phyloP scores from a whole-genome alignment of 2,797 vertebrate species.

The Syndactyla subalaris region DNA sequence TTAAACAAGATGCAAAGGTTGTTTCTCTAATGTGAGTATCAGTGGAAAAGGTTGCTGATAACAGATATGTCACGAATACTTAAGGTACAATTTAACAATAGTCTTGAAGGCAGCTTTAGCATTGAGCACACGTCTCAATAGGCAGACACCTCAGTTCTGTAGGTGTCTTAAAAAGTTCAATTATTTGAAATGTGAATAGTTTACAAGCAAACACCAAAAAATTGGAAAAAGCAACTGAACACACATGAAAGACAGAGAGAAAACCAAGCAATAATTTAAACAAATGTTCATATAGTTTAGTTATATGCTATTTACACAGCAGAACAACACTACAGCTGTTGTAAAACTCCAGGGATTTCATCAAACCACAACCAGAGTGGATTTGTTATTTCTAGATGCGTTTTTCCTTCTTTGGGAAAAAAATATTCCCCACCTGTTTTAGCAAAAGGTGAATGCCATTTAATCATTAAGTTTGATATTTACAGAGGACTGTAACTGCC shows the following conservation, averaged over 20 bases:
- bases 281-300: background rate
- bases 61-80: background rate
- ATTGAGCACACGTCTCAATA: background rate
- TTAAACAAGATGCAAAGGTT: background rate
- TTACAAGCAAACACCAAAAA: background rate
- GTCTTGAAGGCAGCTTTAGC: background rate
- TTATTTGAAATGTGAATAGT: background rate
- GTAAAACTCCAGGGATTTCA: background rate
- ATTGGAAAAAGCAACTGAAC: background rate
- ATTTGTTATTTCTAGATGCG: background rate
- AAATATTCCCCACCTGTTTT: background rate
- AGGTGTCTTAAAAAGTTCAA: background rate
- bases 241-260: background rate
- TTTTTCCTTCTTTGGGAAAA: background rate
- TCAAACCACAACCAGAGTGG: background rate
- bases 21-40: background rate
- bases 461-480: slow-evolving; percentile 21
- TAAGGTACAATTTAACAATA: background rate
- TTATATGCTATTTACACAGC: background rate
- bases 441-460: background rate
- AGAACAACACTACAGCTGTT: background rate
- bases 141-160: background rate
- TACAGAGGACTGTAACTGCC: background rate
- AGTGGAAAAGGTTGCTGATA: background rate
- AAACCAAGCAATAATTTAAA: background rate